Evolutionary conservation across 2,888 invertebrate species (phyloP).

Genomic region (Meta bourneti): DNA sequence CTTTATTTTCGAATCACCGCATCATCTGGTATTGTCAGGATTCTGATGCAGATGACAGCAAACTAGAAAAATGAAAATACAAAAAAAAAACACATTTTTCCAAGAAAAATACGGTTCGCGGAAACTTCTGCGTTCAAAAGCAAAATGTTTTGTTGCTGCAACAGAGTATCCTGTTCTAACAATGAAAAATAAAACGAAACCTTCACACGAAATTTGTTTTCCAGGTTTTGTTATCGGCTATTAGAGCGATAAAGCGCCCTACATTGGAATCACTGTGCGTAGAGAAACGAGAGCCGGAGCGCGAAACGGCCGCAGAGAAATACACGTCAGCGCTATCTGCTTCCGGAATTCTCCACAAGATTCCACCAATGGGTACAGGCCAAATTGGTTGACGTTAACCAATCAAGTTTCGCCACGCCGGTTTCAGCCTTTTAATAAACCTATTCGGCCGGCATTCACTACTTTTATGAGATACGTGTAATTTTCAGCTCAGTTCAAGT

Average conservation of each 20-base stretch:
- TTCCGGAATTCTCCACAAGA: slow-evolving; percentile 49
- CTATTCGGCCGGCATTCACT: slow-evolving; percentile 42
- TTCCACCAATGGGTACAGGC: slow-evolving; percentile 52
- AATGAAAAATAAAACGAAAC: neutral
- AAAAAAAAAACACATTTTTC: too few relatives aligned
- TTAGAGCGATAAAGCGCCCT: neutral
- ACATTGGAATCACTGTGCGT: neutral
- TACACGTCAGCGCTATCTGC: slow-evolving; percentile 68
- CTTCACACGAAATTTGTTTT: neutral
- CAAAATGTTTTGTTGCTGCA: too few relatives aligned
- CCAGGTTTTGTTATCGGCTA: neutral
- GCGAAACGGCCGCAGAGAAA: neutral
- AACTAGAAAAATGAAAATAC: too few relatives aligned
- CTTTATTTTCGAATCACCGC: too few relatives aligned
- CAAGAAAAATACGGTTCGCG: too few relatives aligned
- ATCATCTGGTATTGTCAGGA: too few relatives aligned
- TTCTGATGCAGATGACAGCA: too few relatives aligned
- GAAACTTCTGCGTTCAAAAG: too few relatives aligned
- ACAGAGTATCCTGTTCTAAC: too few relatives aligned
- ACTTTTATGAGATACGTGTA: slow-evolving; percentile 42
- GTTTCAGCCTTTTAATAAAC: slow-evolving; percentile 54
- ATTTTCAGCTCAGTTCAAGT: neutral
- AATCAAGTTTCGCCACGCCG: slow-evolving; percentile 71
- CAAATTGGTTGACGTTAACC: slow-evolving; percentile 56
- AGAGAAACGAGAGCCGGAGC: neutral